Base-by-base conservation (phyloP, 2,113 vertebrate genomes). In the Fulmarus glacialis region DNA sequence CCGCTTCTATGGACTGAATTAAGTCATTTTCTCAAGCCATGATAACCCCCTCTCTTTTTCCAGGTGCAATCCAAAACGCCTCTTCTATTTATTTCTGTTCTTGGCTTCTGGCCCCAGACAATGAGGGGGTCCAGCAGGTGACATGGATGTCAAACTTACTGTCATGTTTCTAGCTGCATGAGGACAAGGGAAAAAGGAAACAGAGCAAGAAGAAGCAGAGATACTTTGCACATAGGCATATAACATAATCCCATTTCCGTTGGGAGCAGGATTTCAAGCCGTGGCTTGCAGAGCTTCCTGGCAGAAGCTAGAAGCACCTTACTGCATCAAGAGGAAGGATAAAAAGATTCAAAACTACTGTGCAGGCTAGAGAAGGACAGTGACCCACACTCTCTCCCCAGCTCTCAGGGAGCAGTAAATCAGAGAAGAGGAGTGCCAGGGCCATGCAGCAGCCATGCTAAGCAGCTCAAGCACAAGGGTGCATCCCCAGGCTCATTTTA, bases 201-300 rank as follows among this genome's bases (percentile, higher is more conserved):
- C 12, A 73, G 48, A 56, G 36, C 62, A 85, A 88, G 67, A 80
- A 84, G 18, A 4, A 70, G 38, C 19, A 43, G 11, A 52, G 26
- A 55, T 38, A 21, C 2, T 38, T 12, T 52, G 26, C 6, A 34
- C 42, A 18, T 0, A 0, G 26, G 9, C 15, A 50, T 11, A 36
- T n/a, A 24, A 47, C 16, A 4, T 70, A 60, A 40, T 40, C 5
- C 34, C 9, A 7, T 3, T 45, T 74, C 23, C 11, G 5, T 0
- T 7, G 2, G 50, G 16, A 68, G 64, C 19, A 86, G 32, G 11
- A 53, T 89, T 86, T 60, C 43, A 64, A 78, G 12, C 21, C 23
- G 20, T 4, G 12, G 52, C 34, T 71, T 63, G 64, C 12, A 36
- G 45, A 89, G 19, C 19, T 73, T 73, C 40, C 53, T 77, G 34